These are phyloP conservation scores for Atherix ibis DNA, from an alignment of 2,888 invertebrate genomes.

Conservation along the genomic window DNA sequence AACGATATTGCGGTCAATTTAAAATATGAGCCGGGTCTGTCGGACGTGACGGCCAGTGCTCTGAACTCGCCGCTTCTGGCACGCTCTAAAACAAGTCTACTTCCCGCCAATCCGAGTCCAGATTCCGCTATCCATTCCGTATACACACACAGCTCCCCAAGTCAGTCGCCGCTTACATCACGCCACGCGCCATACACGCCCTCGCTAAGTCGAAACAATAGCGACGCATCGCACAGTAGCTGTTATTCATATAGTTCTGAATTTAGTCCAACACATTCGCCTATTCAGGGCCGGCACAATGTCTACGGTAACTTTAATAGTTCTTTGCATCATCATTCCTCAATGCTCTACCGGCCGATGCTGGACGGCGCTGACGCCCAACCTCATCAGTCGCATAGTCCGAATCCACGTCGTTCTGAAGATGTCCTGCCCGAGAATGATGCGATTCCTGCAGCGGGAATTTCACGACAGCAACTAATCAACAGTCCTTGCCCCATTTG, in stretches of 20 bases:
- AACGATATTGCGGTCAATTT: slow-evolving; percentile 4
- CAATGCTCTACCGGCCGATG: slow-evolving; percentile 38
- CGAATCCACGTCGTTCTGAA: slow-evolving; percentile 26
- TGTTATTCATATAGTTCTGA: slow-evolving; percentile 75
- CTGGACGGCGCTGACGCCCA: slow-evolving; percentile 27
- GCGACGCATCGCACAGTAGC: slow-evolving; percentile 78
- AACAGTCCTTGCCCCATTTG: slow-evolving; percentile 92
- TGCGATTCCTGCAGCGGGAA: slow-evolving; percentile 46
- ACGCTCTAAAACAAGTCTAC: slow-evolving; percentile 43
- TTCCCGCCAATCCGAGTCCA: slow-evolving; percentile 69
- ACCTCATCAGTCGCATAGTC: slow-evolving; percentile 31
- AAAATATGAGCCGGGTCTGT: slow-evolving; percentile 10
- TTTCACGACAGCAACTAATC: slow-evolving; percentile 75
- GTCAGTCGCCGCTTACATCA: slow-evolving; percentile 71
- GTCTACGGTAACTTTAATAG: slow-evolving; percentile 24
- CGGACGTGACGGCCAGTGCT: slow-evolving; percentile 15
- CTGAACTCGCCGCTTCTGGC: slow-evolving; percentile 51
- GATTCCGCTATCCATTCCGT: slow-evolving; percentile 83
- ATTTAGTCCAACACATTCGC: slow-evolving; percentile 74
- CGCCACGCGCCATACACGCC: slow-evolving; percentile 68
- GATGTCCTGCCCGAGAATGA: slow-evolving; percentile 20
- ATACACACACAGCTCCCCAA: slow-evolving; percentile 65
- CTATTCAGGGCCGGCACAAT: slow-evolving; percentile 55
- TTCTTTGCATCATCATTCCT: slow-evolving; percentile 37
- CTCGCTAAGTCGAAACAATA: slow-evolving; percentile 74